A percentile compares a stretch with the other conserved stretches of the same genome.
Evolutionary conservation across 2,113 vertebrate species (phyloP).

Genomic region (western clawed frog (Xenopus tropicalis)): DNA sequence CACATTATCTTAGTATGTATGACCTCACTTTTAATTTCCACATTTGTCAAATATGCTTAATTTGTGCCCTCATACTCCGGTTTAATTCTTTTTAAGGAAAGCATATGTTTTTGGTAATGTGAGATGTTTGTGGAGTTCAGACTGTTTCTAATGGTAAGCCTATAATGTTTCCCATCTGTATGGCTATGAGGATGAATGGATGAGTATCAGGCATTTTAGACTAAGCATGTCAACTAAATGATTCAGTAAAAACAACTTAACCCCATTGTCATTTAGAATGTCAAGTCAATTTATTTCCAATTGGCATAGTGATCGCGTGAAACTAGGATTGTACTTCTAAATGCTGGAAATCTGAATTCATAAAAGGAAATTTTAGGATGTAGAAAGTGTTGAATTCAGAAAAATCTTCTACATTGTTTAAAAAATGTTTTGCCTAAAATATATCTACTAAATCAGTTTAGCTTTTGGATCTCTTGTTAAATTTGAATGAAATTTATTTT

Average conservation of each 20-base stretch:
- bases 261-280: constrained; percentile 26
- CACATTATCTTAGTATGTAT: constrained; percentile 37
- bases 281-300: neutral
- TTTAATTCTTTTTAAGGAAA: constrained; percentile 39
- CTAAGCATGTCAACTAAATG: constrained; percentile 28
- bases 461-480: too few relatives aligned
- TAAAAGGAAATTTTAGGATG: too few relatives aligned
- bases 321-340: too few relatives aligned
- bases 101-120: constrained; percentile 39
- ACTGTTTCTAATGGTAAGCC: constrained; percentile 36
- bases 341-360: too few relatives aligned
- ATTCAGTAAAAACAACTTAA: neutral
- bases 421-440: too few relatives aligned
- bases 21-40: constrained; percentile 41
- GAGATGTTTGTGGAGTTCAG: constrained; percentile 35
- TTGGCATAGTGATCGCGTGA: too few relatives aligned
- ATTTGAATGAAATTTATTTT: too few relatives aligned
- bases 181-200: constrained; percentile 15
- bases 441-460: too few relatives aligned
- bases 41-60: constrained; percentile 46
- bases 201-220: constrained; percentile 21
- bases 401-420: too few relatives aligned
- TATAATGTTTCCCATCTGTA: constrained; percentile 38
- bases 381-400: too few relatives aligned
- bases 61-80: constrained; percentile 39